Percentiles rank a stretch among this genome's conserved stretches.
Evolutionary conservation across 2,888 invertebrate species (phyloP).

Genomic region (Mycalesis mineus): DNA sequence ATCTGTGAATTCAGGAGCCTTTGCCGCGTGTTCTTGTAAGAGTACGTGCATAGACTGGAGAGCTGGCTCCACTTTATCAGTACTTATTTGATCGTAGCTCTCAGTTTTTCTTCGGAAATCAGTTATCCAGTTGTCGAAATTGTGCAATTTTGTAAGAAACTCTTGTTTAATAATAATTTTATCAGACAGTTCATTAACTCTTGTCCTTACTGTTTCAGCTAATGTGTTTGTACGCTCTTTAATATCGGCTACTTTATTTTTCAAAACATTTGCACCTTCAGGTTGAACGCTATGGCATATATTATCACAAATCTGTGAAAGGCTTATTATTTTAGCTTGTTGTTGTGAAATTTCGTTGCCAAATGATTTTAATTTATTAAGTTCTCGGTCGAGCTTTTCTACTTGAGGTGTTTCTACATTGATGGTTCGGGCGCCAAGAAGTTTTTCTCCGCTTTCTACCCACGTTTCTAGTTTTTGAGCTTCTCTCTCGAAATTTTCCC

Average conservation of each 20-base stretch:
- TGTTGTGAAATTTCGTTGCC: slow-evolving; percentile 92
- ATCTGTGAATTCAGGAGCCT: slow-evolving; percentile 85
- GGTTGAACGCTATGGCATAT: slow-evolving; percentile 87
- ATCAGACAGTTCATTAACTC: slow-evolving; percentile 89
- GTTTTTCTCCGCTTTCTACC: slow-evolving; percentile 83
- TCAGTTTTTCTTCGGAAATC: slow-evolving; percentile 83
- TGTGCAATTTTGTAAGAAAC: slow-evolving; percentile 86
- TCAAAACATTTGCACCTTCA: slow-evolving; percentile 85
- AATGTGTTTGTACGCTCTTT: slow-evolving; percentile 86
- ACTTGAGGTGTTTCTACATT: slow-evolving; percentile 84
- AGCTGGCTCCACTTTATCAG: slow-evolving; percentile 88
- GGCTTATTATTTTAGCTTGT: slow-evolving; percentile 87
- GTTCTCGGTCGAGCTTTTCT: slow-evolving; percentile 85
- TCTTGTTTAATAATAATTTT: slow-evolving; percentile 89
- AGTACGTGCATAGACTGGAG: slow-evolving; percentile 88
- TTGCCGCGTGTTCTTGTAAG: slow-evolving; percentile 90
- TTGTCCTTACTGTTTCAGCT: slow-evolving; percentile 85
- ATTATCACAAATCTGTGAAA: slow-evolving; percentile 88
- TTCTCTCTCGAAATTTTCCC: slow-evolving; percentile 89
- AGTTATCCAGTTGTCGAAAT: slow-evolving; percentile 89
- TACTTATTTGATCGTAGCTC: slow-evolving; percentile 88
- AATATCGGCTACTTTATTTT: slow-evolving; percentile 84
- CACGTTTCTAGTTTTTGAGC: slow-evolving; percentile 87
- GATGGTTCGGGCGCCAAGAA: slow-evolving; percentile 76
- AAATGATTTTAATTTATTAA: slow-evolving; percentile 86